phyloP scores from a whole-genome alignment of 2,797 vertebrate genomes.

The Bovichtus diacanthus region DNA sequence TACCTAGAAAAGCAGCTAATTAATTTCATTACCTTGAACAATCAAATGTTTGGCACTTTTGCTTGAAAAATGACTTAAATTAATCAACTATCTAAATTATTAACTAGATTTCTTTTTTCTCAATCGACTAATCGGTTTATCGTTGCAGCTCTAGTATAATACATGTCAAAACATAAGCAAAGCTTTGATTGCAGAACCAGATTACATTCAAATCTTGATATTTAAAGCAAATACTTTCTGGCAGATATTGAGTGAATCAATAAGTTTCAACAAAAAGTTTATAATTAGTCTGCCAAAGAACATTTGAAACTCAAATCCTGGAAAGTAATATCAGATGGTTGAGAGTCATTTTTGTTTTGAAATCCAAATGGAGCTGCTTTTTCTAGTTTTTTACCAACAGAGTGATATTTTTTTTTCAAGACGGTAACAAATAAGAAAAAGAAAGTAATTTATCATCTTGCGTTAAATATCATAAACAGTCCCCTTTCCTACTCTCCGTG shows the following conservation, averaged over 20 bases:
- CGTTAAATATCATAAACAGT: background rate
- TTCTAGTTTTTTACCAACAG: conserved; percentile 8
- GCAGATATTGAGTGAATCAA: background rate
- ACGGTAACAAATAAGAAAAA: background rate
- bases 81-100: no score
- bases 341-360: conserved; percentile 36
- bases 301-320: conserved; percentile 41
- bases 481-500: background rate
- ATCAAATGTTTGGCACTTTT: background rate
- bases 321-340: conserved; percentile 36
- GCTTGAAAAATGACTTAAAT: background rate
- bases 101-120: background rate
- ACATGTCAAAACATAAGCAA: background rate
- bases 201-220: background rate
- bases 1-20: background rate
- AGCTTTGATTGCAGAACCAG: background rate
- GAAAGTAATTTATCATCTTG: background rate
- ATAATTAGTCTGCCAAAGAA: conserved; percentile 33
- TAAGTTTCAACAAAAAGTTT: conserved; percentile 9
- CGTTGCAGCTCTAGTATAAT: background rate
- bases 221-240: background rate
- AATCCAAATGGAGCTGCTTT: conserved; percentile 14
- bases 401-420: background rate
- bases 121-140: background rate
- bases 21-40: background rate